phyloP scores from a whole-genome alignment of 2,888 invertebrate genomes.

The Emmelina monodactyla region DNA sequence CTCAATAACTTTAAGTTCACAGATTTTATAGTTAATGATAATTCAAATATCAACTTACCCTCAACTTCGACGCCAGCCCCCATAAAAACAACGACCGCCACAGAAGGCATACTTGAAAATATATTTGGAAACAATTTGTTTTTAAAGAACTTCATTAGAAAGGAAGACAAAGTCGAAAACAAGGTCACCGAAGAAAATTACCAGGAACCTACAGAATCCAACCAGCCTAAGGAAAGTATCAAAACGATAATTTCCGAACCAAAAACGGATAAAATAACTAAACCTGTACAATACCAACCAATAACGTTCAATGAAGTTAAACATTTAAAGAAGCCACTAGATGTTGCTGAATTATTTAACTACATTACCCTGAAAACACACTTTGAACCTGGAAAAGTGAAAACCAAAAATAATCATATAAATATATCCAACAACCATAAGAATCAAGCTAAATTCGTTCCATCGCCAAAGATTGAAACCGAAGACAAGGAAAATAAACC shows the following conservation, averaged over 20 bases:
- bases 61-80: slow-evolving; percentile 17
- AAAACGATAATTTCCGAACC: slow-evolving; percentile 21
- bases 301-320: slow-evolving; percentile 33
- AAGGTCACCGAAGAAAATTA: slow-evolving; percentile 19
- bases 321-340: slow-evolving; percentile 31
- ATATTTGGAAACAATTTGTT: slow-evolving; percentile 43
- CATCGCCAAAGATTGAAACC: slow-evolving; percentile 16
- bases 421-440: slow-evolving; percentile 15
- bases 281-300: slow-evolving; percentile 27
- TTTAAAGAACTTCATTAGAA: slow-evolving; percentile 35
- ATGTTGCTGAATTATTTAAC: slow-evolving; percentile 40
- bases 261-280: slow-evolving; percentile 30
- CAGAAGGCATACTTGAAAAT: slow-evolving; percentile 25
- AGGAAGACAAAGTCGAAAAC: slow-evolving; percentile 18
- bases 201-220: background rate
- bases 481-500: slow-evolving; percentile 18
- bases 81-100: slow-evolving; percentile 19
- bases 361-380: slow-evolving; percentile 41
- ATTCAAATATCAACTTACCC: slow-evolving; percentile 27
- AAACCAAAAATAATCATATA: slow-evolving; percentile 26
- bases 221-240: background rate
- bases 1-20: slow-evolving; percentile 19
- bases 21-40: slow-evolving; percentile 24
- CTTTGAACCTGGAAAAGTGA: slow-evolving; percentile 46
- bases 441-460: slow-evolving; percentile 22